Percentiles rank a stretch among this genome's conserved stretches.
phyloP scores from a whole-genome alignment of 2,113 vertebrate species.

The Arothron firmamentum region DNA sequence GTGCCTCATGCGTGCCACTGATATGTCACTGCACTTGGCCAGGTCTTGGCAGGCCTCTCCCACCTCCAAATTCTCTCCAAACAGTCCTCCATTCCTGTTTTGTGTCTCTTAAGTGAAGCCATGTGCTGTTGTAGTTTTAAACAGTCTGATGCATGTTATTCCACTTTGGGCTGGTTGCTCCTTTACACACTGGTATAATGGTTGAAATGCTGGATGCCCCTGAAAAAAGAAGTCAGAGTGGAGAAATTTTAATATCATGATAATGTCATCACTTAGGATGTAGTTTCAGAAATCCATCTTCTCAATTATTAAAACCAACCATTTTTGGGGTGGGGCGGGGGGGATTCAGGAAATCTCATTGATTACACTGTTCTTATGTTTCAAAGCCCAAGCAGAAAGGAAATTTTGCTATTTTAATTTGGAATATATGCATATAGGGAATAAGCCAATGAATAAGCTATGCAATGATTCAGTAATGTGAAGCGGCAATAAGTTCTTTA shows the following conservation, averaged over 20 bases:
- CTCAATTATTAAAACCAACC: too few relatives aligned
- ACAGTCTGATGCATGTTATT: constrained; percentile 25
- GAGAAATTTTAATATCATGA: neutral
- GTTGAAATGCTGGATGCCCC: constrained; percentile 9
- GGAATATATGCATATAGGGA: too few relatives aligned
- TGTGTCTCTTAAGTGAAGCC: constrained; percentile 40
- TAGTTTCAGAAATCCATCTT: too few relatives aligned
- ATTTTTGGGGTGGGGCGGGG: too few relatives aligned
- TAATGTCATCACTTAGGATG: too few relatives aligned
- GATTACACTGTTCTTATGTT: too few relatives aligned
- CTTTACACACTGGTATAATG: constrained; percentile 14
- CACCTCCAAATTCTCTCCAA: constrained; percentile 58
- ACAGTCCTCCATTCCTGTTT: constrained; percentile 52
- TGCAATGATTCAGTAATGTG: too few relatives aligned
- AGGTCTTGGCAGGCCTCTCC: constrained; percentile 48
- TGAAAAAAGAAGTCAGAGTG: constrained; percentile 22
- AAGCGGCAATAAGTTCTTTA: too few relatives aligned
- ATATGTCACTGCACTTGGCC: constrained; percentile 33
- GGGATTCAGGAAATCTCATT: too few relatives aligned
- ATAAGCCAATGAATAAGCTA: too few relatives aligned
- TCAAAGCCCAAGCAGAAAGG: too few relatives aligned
- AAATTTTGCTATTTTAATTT: too few relatives aligned
- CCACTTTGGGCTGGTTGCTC: constrained; percentile 15
- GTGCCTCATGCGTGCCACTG: constrained; percentile 29
- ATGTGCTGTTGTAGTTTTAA: constrained; percentile 25